Percentiles rank a stretch among this genome's conserved stretches.
Conservation (phyloP, 2,797 vertebrate genomes). For the Macropodus opercularis region DNA sequence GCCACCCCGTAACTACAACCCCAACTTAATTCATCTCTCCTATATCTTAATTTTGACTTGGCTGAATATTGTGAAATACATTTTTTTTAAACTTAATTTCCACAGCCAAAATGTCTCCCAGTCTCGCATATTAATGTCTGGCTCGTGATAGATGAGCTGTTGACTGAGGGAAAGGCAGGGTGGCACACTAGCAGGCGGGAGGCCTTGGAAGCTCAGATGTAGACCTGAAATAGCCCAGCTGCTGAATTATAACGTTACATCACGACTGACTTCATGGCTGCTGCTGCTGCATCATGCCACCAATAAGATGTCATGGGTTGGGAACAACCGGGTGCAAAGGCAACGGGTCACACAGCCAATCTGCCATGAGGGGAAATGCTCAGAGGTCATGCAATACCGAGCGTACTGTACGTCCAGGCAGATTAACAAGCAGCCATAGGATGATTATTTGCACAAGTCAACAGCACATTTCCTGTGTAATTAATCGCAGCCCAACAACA, state of each 20-base stretch:
- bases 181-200: conserved; percentile 61
- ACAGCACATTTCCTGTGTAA: conserved; percentile 23
- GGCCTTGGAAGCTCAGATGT: conserved; percentile 67
- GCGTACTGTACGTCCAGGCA: conserved; percentile 16
- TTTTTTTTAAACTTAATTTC: conserved; percentile 37
- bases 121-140: conserved; percentile 36
- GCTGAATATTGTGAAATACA: conserved; percentile 42
- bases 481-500: conserved; percentile 20
- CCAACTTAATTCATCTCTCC: conserved; percentile 49
- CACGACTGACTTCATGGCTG: conserved; percentile 66
- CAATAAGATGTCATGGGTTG: conserved; percentile 50
- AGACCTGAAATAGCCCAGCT: conserved; percentile 73
- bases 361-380: conserved; percentile 31
- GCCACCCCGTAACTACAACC: conserved; percentile 40
- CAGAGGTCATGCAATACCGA: neutral
- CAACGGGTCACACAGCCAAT: conserved; percentile 44
- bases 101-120: conserved; percentile 13
- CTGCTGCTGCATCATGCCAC: conserved; percentile 58
- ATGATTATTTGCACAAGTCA: conserved; percentile 20
- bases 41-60: conserved; percentile 25
- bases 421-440: conserved; percentile 19
- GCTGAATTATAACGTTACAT: conserved; percentile 72
- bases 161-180: conserved; percentile 66
- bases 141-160: conserved; percentile 63
- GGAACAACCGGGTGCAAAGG: conserved; percentile 41